Evolutionary conservation across 2,888 invertebrate species (phyloP).

Genomic region (Brenthis daphne): DNA sequence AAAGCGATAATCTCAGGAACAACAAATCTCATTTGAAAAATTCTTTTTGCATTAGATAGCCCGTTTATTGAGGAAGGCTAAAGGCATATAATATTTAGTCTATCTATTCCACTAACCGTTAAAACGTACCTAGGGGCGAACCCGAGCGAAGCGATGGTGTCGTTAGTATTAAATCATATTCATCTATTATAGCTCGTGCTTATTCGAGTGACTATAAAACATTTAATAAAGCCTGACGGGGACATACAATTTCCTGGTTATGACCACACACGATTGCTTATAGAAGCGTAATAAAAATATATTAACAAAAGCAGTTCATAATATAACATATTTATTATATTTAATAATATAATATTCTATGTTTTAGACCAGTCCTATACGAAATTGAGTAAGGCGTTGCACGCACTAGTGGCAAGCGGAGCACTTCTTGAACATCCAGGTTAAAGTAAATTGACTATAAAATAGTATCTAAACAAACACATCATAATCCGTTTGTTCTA

Average conservation of each 20-base stretch:
- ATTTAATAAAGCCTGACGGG: not conserved
- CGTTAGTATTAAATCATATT: too few species aligned
- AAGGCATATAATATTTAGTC: too few species aligned
- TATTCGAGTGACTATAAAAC: too few species aligned
- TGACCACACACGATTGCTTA: not conserved
- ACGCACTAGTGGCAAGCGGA: constrained; percentile 32
- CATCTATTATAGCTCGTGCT: too few species aligned
- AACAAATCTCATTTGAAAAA: too few species aligned
- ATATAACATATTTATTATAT: not conserved
- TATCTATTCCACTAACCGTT: too few species aligned
- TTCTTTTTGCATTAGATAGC: too few species aligned
- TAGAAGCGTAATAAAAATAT: not conserved
- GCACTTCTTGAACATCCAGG: constrained; percentile 31
- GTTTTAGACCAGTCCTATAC: constrained; percentile 15
- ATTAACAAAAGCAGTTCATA: not conserved
- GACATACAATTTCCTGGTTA: constrained; percentile 7
- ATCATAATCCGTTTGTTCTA: constrained; percentile 12
- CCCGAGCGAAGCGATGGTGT: too few species aligned
- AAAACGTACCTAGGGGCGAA: too few species aligned
- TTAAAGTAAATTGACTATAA: constrained; percentile 29
- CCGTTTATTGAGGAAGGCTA: too few species aligned
- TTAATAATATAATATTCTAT: not conserved
- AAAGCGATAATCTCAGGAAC: too few species aligned
- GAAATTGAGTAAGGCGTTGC: constrained; percentile 25
- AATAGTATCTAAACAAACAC: constrained; percentile 15